Evolutionary conservation across 2,888 invertebrate species (phyloP).

Genomic region (Trachelus stipa): DNA sequence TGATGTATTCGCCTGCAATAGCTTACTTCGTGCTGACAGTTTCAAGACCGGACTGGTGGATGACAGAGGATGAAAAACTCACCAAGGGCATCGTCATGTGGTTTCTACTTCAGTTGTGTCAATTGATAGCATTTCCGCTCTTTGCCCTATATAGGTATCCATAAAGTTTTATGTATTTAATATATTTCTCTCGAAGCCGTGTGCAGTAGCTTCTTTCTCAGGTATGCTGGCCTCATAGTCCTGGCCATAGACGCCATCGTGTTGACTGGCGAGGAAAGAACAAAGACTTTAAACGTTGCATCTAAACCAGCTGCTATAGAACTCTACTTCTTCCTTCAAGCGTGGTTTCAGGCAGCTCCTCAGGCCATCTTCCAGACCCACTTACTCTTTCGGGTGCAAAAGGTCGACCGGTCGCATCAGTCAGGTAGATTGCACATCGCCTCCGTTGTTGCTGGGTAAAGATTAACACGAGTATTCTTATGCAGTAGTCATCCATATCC

Average conservation of each 20-base stretch:
- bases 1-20: conserved; percentile 63
- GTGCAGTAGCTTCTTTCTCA: conserved; percentile 55
- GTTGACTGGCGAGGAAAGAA: conserved; percentile 72
- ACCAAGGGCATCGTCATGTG: conserved; percentile 51
- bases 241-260: conserved; percentile 81
- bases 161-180: background rate
- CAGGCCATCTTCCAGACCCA: conserved; percentile 76
- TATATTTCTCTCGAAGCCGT: background rate
- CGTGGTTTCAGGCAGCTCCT: conserved; percentile 82
- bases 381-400: conserved; percentile 73
- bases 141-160: conserved; percentile 59
- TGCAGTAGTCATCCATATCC: conserved; percentile 75
- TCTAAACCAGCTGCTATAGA: conserved; percentile 78
- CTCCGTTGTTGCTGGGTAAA: conserved; percentile 4
- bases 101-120: conserved; percentile 56
- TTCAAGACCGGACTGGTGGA: conserved; percentile 64
- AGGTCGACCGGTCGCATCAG: conserved; percentile 70
- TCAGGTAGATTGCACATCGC: conserved; percentile 70
- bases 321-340: conserved; percentile 81
- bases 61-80: conserved; percentile 59
- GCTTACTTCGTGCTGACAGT: conserved; percentile 60
- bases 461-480: conserved; percentile 36
- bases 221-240: conserved; percentile 80
- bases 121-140: conserved; percentile 56
- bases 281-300: conserved; percentile 72